Evolutionary conservation across 2,797 vertebrate genomes (phyloP).

Genomic region (Galaxias olidus): DNA sequence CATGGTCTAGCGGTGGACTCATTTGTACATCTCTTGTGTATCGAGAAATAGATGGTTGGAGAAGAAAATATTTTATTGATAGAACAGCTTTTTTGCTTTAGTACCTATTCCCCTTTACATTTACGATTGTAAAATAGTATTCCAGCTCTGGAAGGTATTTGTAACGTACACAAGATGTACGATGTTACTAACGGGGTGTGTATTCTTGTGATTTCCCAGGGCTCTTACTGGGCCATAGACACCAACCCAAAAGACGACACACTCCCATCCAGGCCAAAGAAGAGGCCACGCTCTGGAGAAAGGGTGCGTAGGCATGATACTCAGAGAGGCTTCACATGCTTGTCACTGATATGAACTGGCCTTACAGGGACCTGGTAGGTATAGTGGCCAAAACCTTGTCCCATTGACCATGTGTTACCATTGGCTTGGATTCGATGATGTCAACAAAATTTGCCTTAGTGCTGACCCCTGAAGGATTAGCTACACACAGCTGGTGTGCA

Average conservation of each 20-base stretch:
- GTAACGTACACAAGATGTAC: too few relatives aligned
- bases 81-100: too few relatives aligned
- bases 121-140: not conserved
- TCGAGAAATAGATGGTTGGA: too few relatives aligned
- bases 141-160: too few relatives aligned
- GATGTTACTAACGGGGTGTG: not conserved
- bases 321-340: too few relatives aligned
- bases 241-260: conserved; percentile 88
- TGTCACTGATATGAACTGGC: not conserved
- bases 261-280: conserved; percentile 85
- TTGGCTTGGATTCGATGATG: not conserved
- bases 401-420: not conserved
- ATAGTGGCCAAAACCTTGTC: too few relatives aligned
- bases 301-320: conserved; percentile 66
- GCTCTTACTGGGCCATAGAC: conserved; percentile 91
- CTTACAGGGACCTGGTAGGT: not conserved
- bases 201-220: conserved; percentile 64
- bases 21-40: too few relatives aligned
- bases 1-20: conserved; percentile 17
- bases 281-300: conserved; percentile 87
- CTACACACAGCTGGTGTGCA: conserved; percentile 29
- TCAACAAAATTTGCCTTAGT: conserved; percentile 46
- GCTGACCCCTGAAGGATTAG: conserved; percentile 28
- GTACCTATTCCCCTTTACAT: too few relatives aligned
- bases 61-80: too few relatives aligned